Evolutionary conservation across 2,797 vertebrate genomes (phyloP).

Genomic region (Poecilia picta): DNA sequence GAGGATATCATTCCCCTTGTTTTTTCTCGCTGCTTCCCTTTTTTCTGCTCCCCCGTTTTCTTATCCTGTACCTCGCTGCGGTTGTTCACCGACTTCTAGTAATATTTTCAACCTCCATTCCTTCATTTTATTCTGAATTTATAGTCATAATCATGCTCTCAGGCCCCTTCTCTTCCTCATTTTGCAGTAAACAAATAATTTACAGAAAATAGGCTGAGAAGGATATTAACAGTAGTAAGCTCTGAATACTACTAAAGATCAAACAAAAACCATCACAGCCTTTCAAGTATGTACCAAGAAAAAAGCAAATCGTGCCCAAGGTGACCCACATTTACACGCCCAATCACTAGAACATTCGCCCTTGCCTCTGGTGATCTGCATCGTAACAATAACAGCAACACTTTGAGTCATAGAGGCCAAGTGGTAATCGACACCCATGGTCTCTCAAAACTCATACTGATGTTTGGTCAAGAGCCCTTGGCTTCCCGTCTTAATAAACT

Average conservation of each 20-base stretch:
- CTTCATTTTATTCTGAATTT: slow-evolving; percentile 54
- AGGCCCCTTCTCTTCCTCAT: slow-evolving; percentile 28
- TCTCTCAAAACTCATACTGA: not conserved
- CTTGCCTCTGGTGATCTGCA: slow-evolving; percentile 56
- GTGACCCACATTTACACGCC: not conserved
- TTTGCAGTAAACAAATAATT: slow-evolving; percentile 69
- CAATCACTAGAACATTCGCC: slow-evolving; percentile 33
- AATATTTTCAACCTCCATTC: slow-evolving; percentile 22
- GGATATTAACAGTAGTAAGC: slow-evolving; percentile 60
- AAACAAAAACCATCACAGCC: slow-evolving; percentile 38
- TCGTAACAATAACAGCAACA: slow-evolving; percentile 43
- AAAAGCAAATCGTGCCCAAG: not conserved
- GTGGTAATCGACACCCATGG: slow-evolving; percentile 39
- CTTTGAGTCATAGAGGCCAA: slow-evolving; percentile 24
- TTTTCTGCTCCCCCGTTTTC: slow-evolving; percentile 51
- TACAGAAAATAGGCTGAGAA: slow-evolving; percentile 54
- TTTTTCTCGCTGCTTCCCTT: slow-evolving; percentile 32
- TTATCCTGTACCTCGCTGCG: slow-evolving; percentile 53
- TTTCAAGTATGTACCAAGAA: slow-evolving; percentile 37
- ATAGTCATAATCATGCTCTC: slow-evolving; percentile 57
- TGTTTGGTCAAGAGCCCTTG: not conserved
- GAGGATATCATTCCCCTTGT: slow-evolving; percentile 67
- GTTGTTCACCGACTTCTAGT: slow-evolving; percentile 26
- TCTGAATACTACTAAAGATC: slow-evolving; percentile 47
- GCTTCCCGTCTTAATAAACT: not conserved